Base-by-base conservation (phyloP, 1,140 invertebrate genomes). In the Drosophila melanogaster region DNA sequence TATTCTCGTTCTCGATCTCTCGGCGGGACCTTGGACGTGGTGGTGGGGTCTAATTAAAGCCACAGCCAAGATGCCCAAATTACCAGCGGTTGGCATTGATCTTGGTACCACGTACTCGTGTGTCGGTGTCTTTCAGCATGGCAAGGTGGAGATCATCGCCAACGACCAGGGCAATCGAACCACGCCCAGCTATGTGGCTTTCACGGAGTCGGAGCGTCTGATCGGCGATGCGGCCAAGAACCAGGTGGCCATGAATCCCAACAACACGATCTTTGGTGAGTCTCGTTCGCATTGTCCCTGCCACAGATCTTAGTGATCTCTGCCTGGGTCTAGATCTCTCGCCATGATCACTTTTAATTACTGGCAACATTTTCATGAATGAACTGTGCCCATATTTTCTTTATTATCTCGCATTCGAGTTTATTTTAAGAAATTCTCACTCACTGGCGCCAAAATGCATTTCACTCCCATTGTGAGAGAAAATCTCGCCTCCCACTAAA, bases 91-190 rank as follows among this genome's bases (percentile, higher is more conserved):
- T 91, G 96, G 96, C 93, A 96, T 96, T 92, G 96, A 96, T 93
- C 93, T 96, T 81, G 96, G 96, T 58, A 97, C 94, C 67, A 96
- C 95, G 56, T 97, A 96, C 92, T 96, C 96, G 37, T 97, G 96
- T 84, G 96, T 97, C 11, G 96, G 95, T 41, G 96, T 97, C n/a
- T 97, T 95, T 93, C 95, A 96, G 79, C 94, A 98, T 92, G 97
- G 97, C 60, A 97, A 97, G 93, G 96, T 98, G 50, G 97, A 98
- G 93, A 98, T 98, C 90, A 98, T 98, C 90, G 97, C 97, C 87
- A 98, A 98, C 92, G 97, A 98, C 92, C 97, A 98, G 93, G 98
- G 98, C 89, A 99, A 99, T 93, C 94, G 98, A 77, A 99, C 98
- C 30, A 99, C 98, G 60, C 98, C 98, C 33, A 97, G 96, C 67